These are phyloP conservation scores for Pristionchus fissidentatus DNA, from an alignment of 2,888 invertebrate genomes.

Conservation along the genomic window DNA sequence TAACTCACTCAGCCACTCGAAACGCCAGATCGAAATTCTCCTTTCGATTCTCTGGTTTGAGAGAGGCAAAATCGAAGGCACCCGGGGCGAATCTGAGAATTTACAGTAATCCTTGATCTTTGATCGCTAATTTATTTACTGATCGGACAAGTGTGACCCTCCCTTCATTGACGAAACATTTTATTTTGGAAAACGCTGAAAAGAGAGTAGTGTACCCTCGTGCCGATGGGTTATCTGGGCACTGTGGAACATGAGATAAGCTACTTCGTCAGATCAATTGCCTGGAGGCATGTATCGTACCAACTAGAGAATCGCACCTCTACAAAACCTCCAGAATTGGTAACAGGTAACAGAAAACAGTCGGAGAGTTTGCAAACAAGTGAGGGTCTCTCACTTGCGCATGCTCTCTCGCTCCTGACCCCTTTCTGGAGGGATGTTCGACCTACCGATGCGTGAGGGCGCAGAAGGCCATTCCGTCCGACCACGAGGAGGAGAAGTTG, in stretches of 20 bases:
- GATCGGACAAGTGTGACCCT: background rate
- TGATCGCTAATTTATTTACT: background rate
- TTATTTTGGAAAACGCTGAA: background rate
- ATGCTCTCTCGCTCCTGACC: no score
- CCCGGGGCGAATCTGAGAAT: slow-evolving; percentile 84
- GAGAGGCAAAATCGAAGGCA: slow-evolving; percentile 92
- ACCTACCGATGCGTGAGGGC: slow-evolving; percentile 93
- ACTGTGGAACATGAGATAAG: no score
- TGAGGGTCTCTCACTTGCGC: no score
- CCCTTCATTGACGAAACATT: background rate
- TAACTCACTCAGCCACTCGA: slow-evolving; percentile 86
- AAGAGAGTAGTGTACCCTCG: no score
- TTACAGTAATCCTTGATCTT: background rate
- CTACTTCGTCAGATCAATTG: no score
- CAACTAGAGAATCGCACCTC: no score
- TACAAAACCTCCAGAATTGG: no score
- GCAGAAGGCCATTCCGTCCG: slow-evolving; percentile 98
- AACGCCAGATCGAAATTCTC: slow-evolving; percentile 98
- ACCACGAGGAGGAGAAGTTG: slow-evolving; percentile 98
- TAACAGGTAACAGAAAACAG: no score
- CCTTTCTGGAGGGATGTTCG: no score
- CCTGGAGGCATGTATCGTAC: no score
- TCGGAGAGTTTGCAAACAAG: no score
- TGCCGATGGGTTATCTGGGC: no score
- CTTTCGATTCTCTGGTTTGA: slow-evolving; percentile 90